A percentile compares a stretch with the other conserved stretches of the same genome.
Conservation (phyloP, 1,140 invertebrate species). For the Ooceraea biroi region DNA sequence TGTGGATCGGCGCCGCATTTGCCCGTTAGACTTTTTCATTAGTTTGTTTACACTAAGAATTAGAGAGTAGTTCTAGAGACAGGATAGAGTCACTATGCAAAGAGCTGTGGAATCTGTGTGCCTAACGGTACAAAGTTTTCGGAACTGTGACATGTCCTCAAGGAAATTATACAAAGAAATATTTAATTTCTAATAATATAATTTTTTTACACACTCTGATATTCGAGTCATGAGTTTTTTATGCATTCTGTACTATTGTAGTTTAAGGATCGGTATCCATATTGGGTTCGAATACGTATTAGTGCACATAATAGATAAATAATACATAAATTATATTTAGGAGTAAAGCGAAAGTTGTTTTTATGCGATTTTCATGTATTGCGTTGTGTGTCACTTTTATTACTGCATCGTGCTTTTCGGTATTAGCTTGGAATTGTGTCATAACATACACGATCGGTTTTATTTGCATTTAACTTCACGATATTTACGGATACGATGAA, state of each 20-base stretch:
- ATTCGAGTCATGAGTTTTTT: background rate
- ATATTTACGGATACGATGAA: conserved; percentile 26
- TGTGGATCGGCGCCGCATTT: conserved; percentile 52
- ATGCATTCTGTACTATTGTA: background rate
- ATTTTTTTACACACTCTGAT: background rate
- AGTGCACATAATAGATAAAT: background rate
- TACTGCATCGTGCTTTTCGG: conserved; percentile 28
- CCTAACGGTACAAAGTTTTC: conserved; percentile 71
- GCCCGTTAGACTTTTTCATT: conserved; percentile 70
- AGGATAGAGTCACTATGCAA: conserved; percentile 73
- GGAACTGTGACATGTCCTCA: conserved; percentile 22
- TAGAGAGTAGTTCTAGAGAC: conserved; percentile 71
- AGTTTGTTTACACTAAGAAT: conserved; percentile 67
- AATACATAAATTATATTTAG: conserved; percentile 13
- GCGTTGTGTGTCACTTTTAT: conserved; percentile 27
- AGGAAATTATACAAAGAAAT: conserved; percentile 25
- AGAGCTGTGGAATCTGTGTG: conserved; percentile 62
- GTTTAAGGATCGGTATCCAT: background rate
- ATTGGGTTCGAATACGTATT: background rate
- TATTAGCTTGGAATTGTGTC: conserved; percentile 35
- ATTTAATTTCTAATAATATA: conserved; percentile 24
- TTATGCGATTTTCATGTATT: conserved; percentile 35
- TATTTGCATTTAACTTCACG: conserved; percentile 31
- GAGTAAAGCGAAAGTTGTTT: background rate
- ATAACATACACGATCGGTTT: conserved; percentile 8